These are phyloP conservation scores for Crambe crambe DNA, from an alignment of 37 sponge, comb jelly and placozoan genomes.

Conservation along the genomic window DNA sequence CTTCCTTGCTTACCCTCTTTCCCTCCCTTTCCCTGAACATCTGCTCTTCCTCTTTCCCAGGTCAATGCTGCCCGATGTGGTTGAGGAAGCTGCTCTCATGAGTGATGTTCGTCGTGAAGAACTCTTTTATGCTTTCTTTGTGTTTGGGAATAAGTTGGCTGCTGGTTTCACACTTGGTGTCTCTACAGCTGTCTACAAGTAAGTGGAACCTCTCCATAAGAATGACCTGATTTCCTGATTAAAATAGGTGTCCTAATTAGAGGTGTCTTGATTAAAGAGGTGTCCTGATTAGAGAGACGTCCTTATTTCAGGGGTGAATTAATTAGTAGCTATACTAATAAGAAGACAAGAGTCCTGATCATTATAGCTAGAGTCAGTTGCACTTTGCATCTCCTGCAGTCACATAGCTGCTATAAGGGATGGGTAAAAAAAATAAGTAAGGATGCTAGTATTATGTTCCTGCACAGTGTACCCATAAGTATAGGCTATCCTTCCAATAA, in stretches of 20 bases:
- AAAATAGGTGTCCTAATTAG: background rate
- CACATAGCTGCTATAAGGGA: too few relatives aligned
- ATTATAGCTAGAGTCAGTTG: background rate
- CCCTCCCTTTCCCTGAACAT: too few relatives aligned
- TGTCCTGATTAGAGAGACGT: too few relatives aligned
- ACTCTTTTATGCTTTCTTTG: slow-evolving; percentile 91
- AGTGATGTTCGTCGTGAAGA: slow-evolving; percentile 78
- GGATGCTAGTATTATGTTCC: too few relatives aligned
- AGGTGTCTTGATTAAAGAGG: too few relatives aligned
- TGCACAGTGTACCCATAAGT: too few relatives aligned
- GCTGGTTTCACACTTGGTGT: slow-evolving; percentile 83
- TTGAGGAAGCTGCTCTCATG: slow-evolving; percentile 58
- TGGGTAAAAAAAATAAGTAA: too few relatives aligned
- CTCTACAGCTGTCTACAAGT: slow-evolving; percentile 78
- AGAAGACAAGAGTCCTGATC: background rate
- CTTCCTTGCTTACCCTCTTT: too few relatives aligned
- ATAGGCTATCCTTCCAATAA: too few relatives aligned
- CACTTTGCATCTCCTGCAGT: too few relatives aligned
- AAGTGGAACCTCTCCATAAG: background rate
- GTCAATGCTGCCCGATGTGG: slow-evolving; percentile 96
- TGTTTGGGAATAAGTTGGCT: slow-evolving; percentile 86
- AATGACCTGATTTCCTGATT: background rate
- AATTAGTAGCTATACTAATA: background rate
- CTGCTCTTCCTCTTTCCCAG: too few relatives aligned
- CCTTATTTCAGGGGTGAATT: too few relatives aligned